Evolutionary conservation across 2,113 vertebrate genomes (phyloP).

Genomic region (Aptenodytes forsteri): DNA sequence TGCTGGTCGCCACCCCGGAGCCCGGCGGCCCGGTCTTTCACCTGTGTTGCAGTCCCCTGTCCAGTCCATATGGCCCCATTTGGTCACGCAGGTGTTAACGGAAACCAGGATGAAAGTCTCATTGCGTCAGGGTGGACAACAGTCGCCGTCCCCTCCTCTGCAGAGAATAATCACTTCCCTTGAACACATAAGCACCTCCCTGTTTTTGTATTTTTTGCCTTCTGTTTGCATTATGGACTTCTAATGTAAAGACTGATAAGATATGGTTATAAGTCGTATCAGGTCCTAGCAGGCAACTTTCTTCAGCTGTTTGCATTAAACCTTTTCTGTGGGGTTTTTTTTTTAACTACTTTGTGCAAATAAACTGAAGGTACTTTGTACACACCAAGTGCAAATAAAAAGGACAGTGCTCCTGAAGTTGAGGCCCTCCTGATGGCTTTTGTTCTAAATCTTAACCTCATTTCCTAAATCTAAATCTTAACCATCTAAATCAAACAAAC

Average conservation of each 20-base stretch:
- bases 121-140: neutral
- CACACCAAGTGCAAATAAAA: neutral
- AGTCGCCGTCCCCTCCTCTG: accelerated
- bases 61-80: accelerated
- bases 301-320: neutral
- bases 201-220: neutral
- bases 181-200: neutral
- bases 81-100: neutral
- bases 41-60: no score
- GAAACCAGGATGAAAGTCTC: neutral
- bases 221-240: neutral
- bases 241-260: neutral
- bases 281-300: neutral
- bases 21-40: neutral
- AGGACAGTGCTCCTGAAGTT: neutral
- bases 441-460: neutral
- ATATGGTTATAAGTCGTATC: neutral
- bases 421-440: neutral
- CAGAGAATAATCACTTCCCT: neutral
- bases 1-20: neutral
- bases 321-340: neutral
- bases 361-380: neutral
- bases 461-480: neutral
- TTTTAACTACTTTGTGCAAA: neutral
- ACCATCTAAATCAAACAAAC: neutral